These are phyloP conservation scores for Carcharodon carcharias DNA, from an alignment of 2,797 vertebrate species.

Conservation along the genomic window DNA sequence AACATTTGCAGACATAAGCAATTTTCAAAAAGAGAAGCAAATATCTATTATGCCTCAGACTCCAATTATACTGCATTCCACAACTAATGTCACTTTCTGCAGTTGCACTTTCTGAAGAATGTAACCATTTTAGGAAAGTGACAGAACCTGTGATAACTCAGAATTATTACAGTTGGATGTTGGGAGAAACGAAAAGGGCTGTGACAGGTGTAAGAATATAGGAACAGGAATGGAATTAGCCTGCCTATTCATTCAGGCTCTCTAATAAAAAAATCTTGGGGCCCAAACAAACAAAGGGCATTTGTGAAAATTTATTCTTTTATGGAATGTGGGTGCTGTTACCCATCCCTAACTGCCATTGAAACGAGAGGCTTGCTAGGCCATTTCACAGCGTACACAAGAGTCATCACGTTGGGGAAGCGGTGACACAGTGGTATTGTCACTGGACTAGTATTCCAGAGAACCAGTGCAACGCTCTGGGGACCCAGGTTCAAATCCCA, in stretches of 20 bases:
- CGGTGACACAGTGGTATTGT: too few species aligned
- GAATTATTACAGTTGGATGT: neutral
- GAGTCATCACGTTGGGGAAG: too few species aligned
- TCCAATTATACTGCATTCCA: neutral
- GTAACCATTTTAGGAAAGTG: neutral
- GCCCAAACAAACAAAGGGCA: neutral
- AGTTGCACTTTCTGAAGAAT: neutral
- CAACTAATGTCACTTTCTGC: neutral
- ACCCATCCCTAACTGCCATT: too few species aligned
- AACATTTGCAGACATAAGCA: neutral
- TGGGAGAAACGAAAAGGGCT: neutral
- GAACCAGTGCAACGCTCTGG: too few species aligned
- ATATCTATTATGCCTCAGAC: neutral
- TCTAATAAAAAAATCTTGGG: neutral
- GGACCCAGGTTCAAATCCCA: too few species aligned
- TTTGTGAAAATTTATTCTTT: neutral
- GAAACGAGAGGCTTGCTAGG: too few species aligned
- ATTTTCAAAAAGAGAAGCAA: neutral
- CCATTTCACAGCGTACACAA: too few species aligned
- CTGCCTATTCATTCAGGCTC: neutral
- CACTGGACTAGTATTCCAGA: too few species aligned
- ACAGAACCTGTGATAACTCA: neutral
- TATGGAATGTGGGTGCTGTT: too few species aligned
- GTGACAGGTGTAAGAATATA: neutral
- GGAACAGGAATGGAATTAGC: neutral